Base-by-base conservation (phyloP, 2,888 invertebrate genomes). In the Dendrolimus houi region DNA sequence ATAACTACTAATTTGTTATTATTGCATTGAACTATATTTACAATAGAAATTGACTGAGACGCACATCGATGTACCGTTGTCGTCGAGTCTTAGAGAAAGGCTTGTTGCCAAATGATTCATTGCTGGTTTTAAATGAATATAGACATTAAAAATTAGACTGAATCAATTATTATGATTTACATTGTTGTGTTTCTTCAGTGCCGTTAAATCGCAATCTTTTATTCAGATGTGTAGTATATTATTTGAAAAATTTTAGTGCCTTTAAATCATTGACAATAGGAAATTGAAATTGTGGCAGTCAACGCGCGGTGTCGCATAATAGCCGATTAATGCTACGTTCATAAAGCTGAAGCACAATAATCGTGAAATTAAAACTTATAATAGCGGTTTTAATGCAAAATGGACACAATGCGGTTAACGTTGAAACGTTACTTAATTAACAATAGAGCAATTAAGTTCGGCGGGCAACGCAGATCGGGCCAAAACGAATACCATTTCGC, bases 371-470 rank as follows among this genome's bases (percentile, higher is more conserved):
- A 75, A 77, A 74, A 79, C 70, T 74, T 74, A 77, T 74, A 75
- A 77, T 73, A 72, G 71, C 69, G 68, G 74, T 76, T 79, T 79
- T 72, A 74, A 77, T 72, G 70, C 67, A 75, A 77, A 77, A 79
- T 76, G 77, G 77, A 75, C 77, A 79, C 75, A 76, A 75, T 81
- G 83, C 68, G 81, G 83, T 75, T 68, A 71, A 81, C 74, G 79
- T 75, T 84, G 85, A 85, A 87, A 85, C 82, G 87, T 87, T 82
- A 83, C 83, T 83, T 86, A 89, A 90, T 88, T 88, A 89, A 89
- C 89, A 90, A 90, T 89, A 85, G 87, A 84, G 84, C 87, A 90
- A 90, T 89, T 90, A 89, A 88, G 82, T 83, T 82, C 75, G 72
- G 76, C 72, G 74, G 75, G 70, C 74, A 74, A 72, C 79, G 82